Evolutionary conservation across 2,888 invertebrate genomes (phyloP).

Genomic region (Mongoloraphidia duomilia): DNA sequence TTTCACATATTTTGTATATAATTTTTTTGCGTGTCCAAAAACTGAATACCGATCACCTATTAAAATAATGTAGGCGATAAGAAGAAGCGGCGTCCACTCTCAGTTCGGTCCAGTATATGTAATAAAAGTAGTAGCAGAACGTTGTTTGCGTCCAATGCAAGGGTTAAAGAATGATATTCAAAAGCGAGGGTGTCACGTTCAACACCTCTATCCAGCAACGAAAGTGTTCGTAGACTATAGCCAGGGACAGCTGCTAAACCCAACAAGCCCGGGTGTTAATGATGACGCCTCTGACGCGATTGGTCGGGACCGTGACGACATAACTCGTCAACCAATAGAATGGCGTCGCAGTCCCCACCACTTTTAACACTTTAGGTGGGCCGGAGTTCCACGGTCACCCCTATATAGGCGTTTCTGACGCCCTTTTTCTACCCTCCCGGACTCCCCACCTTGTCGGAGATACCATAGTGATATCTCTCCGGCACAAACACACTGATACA

Average conservation of each 20-base stretch:
- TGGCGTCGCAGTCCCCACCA: slow-evolving; percentile 30
- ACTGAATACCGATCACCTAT: neutral
- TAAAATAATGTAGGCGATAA: too few relatives aligned
- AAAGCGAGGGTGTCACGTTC: slow-evolving; percentile 10
- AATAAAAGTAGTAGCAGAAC: too few relatives aligned
- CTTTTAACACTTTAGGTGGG: slow-evolving; percentile 31
- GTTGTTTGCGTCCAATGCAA: too few relatives aligned
- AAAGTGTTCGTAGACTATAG: slow-evolving; percentile 31
- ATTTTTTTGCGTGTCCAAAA: neutral
- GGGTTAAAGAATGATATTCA: too few relatives aligned
- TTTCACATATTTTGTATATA: too few relatives aligned
- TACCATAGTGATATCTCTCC: neutral
- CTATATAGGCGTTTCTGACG: slow-evolving; percentile 28
- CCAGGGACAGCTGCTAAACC: slow-evolving; percentile 21
- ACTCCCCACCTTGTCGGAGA: neutral
- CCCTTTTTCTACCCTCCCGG: slow-evolving; percentile 22
- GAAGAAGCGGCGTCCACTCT: too few relatives aligned
- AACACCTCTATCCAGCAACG: slow-evolving; percentile 29
- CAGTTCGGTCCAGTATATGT: too few relatives aligned
- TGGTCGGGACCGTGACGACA: slow-evolving; percentile 27
- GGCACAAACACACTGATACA: neutral
- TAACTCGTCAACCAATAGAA: slow-evolving; percentile 27
- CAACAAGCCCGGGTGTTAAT: slow-evolving; percentile 32
- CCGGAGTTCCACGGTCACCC: slow-evolving; percentile 29
- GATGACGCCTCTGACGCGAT: slow-evolving; percentile 27